These are phyloP conservation scores for Cheumatopsyche charites DNA, from an alignment of 1,140 invertebrate genomes.

Conservation along the genomic window DNA sequence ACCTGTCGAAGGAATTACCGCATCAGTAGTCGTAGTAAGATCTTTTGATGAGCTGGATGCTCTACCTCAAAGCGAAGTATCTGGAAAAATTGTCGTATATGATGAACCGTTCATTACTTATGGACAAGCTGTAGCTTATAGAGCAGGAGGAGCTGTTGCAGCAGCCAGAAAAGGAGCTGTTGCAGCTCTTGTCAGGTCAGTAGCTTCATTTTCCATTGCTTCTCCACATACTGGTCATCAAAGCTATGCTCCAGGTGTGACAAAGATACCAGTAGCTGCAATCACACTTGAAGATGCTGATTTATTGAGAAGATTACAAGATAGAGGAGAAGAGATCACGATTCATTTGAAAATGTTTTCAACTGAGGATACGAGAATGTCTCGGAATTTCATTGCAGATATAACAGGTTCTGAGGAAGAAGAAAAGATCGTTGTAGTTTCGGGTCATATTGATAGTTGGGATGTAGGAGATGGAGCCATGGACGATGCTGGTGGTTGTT, in stretches of 20 bases:
- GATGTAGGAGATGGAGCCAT: slow-evolving; percentile 80
- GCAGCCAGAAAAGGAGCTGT: slow-evolving; percentile 72
- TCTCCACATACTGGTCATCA: slow-evolving; percentile 69
- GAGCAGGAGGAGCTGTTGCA: slow-evolving; percentile 62
- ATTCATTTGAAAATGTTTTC: slow-evolving; percentile 52
- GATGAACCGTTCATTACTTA: slow-evolving; percentile 68
- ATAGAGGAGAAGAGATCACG: slow-evolving; percentile 55
- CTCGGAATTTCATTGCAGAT: slow-evolving; percentile 72
- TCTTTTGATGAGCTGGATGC: slow-evolving; percentile 67
- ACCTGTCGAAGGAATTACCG: slow-evolving; percentile 65
- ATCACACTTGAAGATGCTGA: slow-evolving; percentile 77
- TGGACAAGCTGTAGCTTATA: slow-evolving; percentile 61
- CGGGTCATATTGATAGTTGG: slow-evolving; percentile 82
- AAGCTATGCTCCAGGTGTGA: slow-evolving; percentile 61
- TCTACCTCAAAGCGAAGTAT: slow-evolving; percentile 55
- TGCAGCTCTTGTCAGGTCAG: slow-evolving; percentile 70
- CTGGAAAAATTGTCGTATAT: slow-evolving; percentile 74
- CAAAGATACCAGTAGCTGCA: slow-evolving; percentile 72
- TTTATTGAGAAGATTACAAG: slow-evolving; percentile 66
- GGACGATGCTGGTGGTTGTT: slow-evolving; percentile 79
- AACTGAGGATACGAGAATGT: slow-evolving; percentile 51
- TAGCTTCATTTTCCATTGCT: slow-evolving; percentile 71
- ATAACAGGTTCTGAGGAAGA: slow-evolving; percentile 61
- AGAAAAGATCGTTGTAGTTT: slow-evolving; percentile 71
- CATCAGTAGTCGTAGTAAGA: slow-evolving; percentile 67